Evolutionary conservation across 2,888 invertebrate species (phyloP).

Genomic region (Andricus quercusramuli): DNA sequence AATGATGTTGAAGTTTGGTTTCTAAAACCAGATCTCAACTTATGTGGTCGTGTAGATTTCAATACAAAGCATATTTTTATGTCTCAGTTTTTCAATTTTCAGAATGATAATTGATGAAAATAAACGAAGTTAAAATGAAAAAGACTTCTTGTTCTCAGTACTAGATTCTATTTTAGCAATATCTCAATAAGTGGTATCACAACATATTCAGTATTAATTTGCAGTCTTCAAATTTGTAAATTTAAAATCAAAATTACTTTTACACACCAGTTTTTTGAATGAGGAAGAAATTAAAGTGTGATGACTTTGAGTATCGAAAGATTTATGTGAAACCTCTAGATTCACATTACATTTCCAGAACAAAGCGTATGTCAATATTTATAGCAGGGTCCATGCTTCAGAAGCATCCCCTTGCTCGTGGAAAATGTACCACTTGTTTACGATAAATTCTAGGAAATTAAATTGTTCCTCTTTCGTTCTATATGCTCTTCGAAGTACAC

Average conservation of each 20-base stretch:
- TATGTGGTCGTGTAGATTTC: too few species aligned
- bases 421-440: not conserved
- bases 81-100: too few species aligned
- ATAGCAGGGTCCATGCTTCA: not conserved
- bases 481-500: not conserved
- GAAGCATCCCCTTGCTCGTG: not conserved
- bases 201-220: too few species aligned
- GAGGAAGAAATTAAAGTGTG: not conserved
- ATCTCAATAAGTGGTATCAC: too few species aligned
- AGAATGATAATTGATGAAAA: too few species aligned
- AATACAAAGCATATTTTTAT: too few species aligned
- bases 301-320: not conserved
- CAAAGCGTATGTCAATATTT: slow-evolving; percentile 24
- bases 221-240: not conserved
- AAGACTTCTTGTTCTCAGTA: too few species aligned
- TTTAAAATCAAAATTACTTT: not conserved
- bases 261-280: not conserved
- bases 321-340: slow-evolving; percentile 21
- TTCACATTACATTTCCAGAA: not conserved
- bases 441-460: slow-evolving; percentile 6
- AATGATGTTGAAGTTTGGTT: too few species aligned
- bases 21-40: too few species aligned
- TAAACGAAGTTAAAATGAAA: too few species aligned
- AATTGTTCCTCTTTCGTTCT: not conserved
- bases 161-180: too few species aligned